Evolutionary conservation across 2,888 invertebrate species (phyloP).

Genomic region (Eurois occulta): DNA sequence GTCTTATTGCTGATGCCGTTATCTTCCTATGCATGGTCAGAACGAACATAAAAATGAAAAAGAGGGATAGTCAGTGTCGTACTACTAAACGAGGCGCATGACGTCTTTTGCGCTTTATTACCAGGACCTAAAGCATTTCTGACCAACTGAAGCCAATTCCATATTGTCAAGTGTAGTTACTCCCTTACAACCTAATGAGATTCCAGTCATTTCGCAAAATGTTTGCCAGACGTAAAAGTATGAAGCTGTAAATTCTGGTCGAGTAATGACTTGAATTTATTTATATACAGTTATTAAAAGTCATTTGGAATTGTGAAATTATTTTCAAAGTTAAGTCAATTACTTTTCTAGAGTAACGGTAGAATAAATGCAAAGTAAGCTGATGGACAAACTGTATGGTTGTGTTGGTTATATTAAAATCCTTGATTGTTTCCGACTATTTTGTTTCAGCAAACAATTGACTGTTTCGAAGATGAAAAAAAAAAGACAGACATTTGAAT

Average conservation of each 20-base stretch:
- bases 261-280: conserved; percentile 26
- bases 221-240: conserved; percentile 24
- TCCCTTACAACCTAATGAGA: background rate
- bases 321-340: background rate
- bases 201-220: conserved; percentile 38
- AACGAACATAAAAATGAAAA: no score
- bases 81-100: background rate
- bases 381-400: background rate
- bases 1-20: no score
- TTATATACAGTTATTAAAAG: background rate
- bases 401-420: background rate
- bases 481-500: background rate
- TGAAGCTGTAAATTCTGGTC: conserved; percentile 11
- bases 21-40: background rate
- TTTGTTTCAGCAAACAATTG: background rate
- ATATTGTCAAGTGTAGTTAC: background rate
- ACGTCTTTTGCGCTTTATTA: background rate
- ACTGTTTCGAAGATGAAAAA: background rate
- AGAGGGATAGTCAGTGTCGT: background rate
- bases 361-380: background rate
- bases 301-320: background rate
- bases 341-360: background rate
- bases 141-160: background rate
- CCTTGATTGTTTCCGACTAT: background rate
- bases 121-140: background rate